phyloP scores from a whole-genome alignment of 2,888 invertebrate genomes.

The Koerneria pararmatus region DNA sequence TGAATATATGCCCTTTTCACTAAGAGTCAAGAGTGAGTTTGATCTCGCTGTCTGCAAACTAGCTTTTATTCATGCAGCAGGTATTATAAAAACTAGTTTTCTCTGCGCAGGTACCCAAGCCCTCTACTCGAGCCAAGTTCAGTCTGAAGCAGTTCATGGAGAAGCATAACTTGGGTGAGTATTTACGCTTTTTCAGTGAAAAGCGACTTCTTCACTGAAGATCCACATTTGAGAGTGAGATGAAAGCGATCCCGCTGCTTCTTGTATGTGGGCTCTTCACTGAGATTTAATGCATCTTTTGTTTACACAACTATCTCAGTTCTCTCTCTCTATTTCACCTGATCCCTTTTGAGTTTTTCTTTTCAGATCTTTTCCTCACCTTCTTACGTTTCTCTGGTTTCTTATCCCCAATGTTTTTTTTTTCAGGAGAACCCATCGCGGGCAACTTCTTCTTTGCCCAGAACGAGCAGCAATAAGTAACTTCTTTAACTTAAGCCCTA shows the following conservation, averaged over 20 bases:
- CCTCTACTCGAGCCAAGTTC: constrained; percentile 56
- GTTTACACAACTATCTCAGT: not conserved
- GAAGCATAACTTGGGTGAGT: constrained; percentile 56
- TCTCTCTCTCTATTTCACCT: no score
- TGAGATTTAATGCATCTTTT: not conserved
- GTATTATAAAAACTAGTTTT: not conserved
- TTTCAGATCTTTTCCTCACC: no score
- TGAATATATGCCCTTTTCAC: not conserved
- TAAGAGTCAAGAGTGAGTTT: not conserved
- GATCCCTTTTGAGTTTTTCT: no score
- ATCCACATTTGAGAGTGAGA: no score
- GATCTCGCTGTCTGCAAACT: no score
- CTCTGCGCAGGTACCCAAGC: constrained; percentile 48
- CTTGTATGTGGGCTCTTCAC: constrained; percentile 1
- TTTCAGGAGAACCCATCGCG: constrained; percentile 55
- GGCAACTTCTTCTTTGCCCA: constrained; percentile 58
- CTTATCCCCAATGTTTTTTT: not conserved
- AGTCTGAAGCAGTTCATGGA: constrained; percentile 58
- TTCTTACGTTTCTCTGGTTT: no score
- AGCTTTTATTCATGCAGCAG: not conserved
- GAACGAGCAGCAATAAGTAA: constrained; percentile 44
- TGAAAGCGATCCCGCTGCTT: no score
- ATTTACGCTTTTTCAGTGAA: not conserved
- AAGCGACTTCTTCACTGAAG: no score
- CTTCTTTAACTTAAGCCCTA: not conserved